Conservation (phyloP, 2,113 vertebrate species). For the Barnardius zonarius region DNA sequence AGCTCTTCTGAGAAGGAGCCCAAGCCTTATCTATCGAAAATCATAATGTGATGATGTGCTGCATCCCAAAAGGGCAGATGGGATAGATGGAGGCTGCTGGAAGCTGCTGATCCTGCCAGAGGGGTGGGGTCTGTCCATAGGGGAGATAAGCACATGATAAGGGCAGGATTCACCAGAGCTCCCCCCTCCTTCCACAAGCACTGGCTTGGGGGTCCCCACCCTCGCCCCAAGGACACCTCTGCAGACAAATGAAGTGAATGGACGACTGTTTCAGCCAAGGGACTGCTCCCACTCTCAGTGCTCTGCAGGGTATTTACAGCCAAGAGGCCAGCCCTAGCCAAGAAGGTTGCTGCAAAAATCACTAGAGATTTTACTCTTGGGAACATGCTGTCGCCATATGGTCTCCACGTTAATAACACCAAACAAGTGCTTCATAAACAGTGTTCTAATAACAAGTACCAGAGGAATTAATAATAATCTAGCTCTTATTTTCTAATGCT, state of each 20-base stretch:
- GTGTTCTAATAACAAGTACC: conserved; percentile 62
- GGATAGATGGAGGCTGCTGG: background rate
- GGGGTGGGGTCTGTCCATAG: background rate
- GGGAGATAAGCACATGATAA: background rate
- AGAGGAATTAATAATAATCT: conserved; percentile 66
- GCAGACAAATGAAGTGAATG: background rate
- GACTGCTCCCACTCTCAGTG: background rate
- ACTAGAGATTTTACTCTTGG: conserved; percentile 10
- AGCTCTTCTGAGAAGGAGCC: background rate
- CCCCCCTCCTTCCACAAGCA: background rate
- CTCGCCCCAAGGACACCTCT: background rate
- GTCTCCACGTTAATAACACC: conserved; percentile 44
- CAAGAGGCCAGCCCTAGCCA: background rate
- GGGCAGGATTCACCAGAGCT: background rate
- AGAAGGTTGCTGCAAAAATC: conserved; percentile 39
- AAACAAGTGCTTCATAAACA: conserved; percentile 60
- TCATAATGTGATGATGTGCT: background rate
- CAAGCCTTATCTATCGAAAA: background rate
- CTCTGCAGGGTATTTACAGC: background rate
- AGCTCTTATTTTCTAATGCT: conserved; percentile 59
- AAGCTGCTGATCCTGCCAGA: background rate
- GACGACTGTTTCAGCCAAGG: background rate
- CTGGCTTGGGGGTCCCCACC: background rate
- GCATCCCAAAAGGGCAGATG: background rate
- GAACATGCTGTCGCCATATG: conserved; percentile 40